Evolutionary conservation across 2,888 invertebrate genomes (phyloP).

Genomic region (Acanthosoma haemorrhoidale): DNA sequence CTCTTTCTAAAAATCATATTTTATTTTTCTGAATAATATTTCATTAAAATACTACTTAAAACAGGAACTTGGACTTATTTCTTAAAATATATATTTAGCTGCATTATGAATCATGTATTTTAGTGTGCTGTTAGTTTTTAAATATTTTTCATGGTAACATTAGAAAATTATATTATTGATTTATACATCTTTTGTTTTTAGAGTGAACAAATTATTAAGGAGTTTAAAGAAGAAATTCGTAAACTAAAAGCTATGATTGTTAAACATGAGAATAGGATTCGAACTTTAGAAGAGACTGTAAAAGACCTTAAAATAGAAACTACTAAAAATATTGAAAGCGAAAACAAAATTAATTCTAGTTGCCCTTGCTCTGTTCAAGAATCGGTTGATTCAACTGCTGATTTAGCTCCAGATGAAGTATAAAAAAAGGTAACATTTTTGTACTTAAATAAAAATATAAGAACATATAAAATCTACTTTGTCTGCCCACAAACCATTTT

Average conservation of each 20-base stretch:
- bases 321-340: conserved; percentile 45
- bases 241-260: conserved; percentile 91
- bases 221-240: conserved; percentile 81
- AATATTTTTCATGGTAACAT: no score
- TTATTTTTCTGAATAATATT: no score
- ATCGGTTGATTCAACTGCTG: conserved; percentile 27
- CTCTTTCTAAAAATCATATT: no score
- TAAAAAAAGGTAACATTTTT: conserved; percentile 33
- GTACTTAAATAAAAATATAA: background rate
- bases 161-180: no score
- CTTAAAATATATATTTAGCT: no score
- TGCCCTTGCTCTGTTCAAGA: background rate
- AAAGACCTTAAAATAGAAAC: conserved; percentile 48
- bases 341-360: conserved; percentile 18
- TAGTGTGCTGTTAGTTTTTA: no score
- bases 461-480: no score
- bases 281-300: conserved; percentile 66
- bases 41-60: no score
- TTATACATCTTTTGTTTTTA: conserved; percentile 46
- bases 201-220: conserved; percentile 69
- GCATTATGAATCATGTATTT: no score
- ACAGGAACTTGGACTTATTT: no score
- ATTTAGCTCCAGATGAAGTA: conserved; percentile 46
- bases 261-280: conserved; percentile 83
- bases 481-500: no score